These are phyloP conservation scores for Frankliniella intonsa DNA, from an alignment of 2,888 invertebrate genomes.

Conservation along the genomic window DNA sequence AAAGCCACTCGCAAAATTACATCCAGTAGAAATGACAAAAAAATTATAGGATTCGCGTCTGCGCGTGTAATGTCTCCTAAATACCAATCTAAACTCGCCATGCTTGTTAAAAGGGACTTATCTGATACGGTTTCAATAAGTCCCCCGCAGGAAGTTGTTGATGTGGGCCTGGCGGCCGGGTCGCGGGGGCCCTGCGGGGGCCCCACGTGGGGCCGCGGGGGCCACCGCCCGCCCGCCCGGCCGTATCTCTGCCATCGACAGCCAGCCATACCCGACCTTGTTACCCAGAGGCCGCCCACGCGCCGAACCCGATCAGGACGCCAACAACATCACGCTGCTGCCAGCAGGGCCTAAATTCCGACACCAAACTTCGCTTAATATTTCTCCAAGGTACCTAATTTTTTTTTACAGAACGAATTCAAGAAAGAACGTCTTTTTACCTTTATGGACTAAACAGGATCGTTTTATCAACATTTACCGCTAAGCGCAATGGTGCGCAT, in stretches of 20 bases:
- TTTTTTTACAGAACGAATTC: not conserved
- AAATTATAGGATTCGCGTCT: too few relatives aligned
- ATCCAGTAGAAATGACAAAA: too few relatives aligned
- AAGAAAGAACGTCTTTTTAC: not conserved
- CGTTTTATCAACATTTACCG: too few relatives aligned
- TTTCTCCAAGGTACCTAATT: not conserved
- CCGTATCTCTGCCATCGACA: too few relatives aligned
- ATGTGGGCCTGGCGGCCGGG: not conserved
- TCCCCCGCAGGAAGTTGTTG: not conserved
- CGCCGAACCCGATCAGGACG: too few relatives aligned
- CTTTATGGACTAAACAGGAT: too few relatives aligned
- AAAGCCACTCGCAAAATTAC: too few relatives aligned
- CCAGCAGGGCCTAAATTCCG: not conserved
- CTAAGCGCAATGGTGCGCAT: too few relatives aligned
- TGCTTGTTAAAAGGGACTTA: too few relatives aligned
- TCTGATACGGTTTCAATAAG: not conserved
- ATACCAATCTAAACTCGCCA: too few relatives aligned
- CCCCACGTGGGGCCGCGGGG: not conserved
- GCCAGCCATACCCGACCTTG: not conserved
- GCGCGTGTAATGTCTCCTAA: too few relatives aligned
- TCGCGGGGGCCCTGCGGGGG: not conserved
- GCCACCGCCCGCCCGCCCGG: not conserved
- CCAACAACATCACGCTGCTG: not conserved
- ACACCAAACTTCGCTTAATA: not conserved
- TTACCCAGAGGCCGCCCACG: conserved; percentile 6